Evolutionary conservation across 1,140 invertebrate genomes (phyloP), one percentile per base, ranked within the genome.

Genomic region (Penaeus indicus): DNA sequence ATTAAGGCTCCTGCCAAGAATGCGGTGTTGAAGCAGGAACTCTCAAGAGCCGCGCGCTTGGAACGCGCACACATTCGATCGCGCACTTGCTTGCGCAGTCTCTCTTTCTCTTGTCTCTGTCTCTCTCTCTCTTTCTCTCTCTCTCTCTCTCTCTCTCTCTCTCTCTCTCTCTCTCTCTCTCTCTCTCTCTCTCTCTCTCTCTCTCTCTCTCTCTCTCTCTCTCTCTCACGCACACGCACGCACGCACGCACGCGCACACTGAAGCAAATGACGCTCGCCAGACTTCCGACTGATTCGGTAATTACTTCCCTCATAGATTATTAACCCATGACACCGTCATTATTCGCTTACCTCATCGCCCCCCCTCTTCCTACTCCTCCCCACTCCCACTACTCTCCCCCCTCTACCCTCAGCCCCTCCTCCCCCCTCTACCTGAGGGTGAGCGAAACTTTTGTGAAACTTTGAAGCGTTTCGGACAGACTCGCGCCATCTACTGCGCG

Each of bases 111-210:
- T 25, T 7, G 7, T 21, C 61, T 21, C 38, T 81, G 22, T 60
- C 78, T 80, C 78, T 80, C 78, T 80, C 83, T 72, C 83, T 72
- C 83, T 72, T 61, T 72, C 83, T 72, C 83, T 72, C 83, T 72
- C 83, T 72, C 83, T 72, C 83, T 72, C 83, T 72, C 83, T 72
- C 83, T 72, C 83, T 80, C 78, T 80, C 78, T 38, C 32, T 38
- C 32, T 38, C 32, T 38, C 78, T 80, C 78, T 80, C 78, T 80
- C 78, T 80, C 78, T 80, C 78, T 32, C 42, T 42, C 78, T 42
- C 78, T 80, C 69, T 72, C 69, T 72, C 69, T 72, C 69, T 72
- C 69, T 80, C 78, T 80, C 78, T 80, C 78, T 80, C 78, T 80
- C 78, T 80, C 54, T 27, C 54, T 22, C 54, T 8, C 27, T 47